Percentiles rank a stretch among this genome's conserved stretches.
These are phyloP conservation scores for Mystacides longicornis DNA, from an alignment of 2,888 invertebrate genomes.

Conservation along the genomic window DNA sequence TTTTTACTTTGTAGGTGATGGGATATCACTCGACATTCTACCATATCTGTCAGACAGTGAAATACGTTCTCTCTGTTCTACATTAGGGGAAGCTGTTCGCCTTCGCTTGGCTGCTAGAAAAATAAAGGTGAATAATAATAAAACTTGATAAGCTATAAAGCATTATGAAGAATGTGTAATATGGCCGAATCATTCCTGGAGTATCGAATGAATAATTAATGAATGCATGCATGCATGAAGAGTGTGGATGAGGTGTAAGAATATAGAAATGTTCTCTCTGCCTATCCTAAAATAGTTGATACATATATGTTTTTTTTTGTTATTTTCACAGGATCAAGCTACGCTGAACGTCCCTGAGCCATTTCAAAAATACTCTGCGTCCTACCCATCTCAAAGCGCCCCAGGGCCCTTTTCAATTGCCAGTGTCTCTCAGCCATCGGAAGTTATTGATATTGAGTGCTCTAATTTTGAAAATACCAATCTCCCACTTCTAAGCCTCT, in stretches of 20 bases:
- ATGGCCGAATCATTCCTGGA: neutral
- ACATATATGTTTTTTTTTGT: neutral
- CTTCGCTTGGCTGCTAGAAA: neutral
- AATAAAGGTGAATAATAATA: neutral
- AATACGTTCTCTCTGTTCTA: neutral
- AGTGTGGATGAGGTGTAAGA: neutral
- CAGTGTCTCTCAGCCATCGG: neutral
- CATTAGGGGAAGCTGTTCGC: neutral
- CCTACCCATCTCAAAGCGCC: neutral
- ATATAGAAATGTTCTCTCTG: neutral
- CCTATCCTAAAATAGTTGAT: neutral
- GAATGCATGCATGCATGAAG: neutral
- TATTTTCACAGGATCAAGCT: neutral
- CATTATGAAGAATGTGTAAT: neutral
- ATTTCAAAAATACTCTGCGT: neutral
- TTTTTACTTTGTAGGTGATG: neutral
- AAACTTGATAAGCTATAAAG: neutral
- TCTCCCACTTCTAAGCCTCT: neutral
- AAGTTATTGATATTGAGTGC: neutral
- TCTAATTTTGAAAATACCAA: neutral
- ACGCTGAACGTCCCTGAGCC: neutral
- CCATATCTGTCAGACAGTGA: neutral
- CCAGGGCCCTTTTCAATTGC: neutral
- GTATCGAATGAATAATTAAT: neutral
- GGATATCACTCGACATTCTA: neutral